Evolutionary conservation across 2,113 vertebrate species (phyloP).

Genomic region (Fregetta grallaria): DNA sequence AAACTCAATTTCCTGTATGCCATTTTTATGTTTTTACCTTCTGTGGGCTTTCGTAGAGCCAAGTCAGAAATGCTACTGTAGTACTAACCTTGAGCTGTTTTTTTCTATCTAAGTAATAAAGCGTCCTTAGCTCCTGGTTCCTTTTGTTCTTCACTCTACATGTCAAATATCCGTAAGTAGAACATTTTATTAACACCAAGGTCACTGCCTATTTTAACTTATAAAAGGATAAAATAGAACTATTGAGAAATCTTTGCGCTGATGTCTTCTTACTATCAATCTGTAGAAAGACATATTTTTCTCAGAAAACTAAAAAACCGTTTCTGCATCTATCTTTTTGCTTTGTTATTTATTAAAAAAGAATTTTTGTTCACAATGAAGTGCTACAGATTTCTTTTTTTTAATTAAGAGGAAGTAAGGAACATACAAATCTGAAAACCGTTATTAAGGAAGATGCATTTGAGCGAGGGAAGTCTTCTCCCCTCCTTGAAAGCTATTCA

Average conservation of each 20-base stretch:
- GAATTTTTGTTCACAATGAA: not conserved
- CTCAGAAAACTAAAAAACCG: not conserved
- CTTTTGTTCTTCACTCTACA: conserved; percentile 18
- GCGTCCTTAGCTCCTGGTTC: not conserved
- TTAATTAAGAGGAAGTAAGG: conserved; percentile 11
- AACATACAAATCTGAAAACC: not conserved
- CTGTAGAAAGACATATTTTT: not conserved
- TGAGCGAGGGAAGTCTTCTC: not conserved
- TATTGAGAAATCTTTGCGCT: not conserved
- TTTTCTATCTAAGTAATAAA: conserved; percentile 25
- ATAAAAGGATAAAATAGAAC: not conserved
- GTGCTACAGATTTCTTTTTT: not conserved
- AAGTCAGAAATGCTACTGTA: conserved; percentile 31
- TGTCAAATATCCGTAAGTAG: not conserved
- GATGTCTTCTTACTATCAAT: not conserved
- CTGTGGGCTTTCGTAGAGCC: not conserved
- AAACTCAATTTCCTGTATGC: conserved; percentile 12
- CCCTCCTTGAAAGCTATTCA: conserved; percentile 46
- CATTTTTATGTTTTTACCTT: conserved; percentile 28
- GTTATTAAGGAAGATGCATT: not conserved
- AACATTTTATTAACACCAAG: conserved; percentile 43
- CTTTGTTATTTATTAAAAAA: not conserved
- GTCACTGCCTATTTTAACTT: not conserved
- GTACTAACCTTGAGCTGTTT: conserved; percentile 44
- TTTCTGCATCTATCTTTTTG: not conserved